Evolutionary conservation across 2,888 invertebrate species (phyloP).

Genomic region (Psylliodes chrysocephalus): DNA sequence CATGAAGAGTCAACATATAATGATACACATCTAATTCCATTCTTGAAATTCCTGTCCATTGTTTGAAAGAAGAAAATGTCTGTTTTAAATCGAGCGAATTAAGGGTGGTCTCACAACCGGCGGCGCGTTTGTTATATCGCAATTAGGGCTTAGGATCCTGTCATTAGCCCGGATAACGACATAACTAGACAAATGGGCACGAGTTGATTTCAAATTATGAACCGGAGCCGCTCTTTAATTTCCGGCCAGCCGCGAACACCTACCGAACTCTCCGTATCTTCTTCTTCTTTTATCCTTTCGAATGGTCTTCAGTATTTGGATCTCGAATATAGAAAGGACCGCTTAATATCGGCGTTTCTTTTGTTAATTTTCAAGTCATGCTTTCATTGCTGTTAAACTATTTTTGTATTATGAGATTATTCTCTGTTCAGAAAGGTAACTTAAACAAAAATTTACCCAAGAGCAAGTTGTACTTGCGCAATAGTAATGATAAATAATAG

Average conservation of each 20-base stretch:
- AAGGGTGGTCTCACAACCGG: conserved; percentile 60
- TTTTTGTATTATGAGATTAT: no score
- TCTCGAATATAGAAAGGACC: no score
- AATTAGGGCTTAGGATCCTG: conserved; percentile 59
- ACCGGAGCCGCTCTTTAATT: conserved; percentile 63
- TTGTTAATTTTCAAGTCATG: no score
- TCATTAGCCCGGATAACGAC: conserved; percentile 63
- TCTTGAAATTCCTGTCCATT: conserved; percentile 21
- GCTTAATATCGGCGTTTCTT: no score
- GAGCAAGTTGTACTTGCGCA: no score
- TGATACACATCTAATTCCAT: not conserved
- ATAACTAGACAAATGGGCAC: conserved; percentile 65
- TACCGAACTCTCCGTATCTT: conserved; percentile 45
- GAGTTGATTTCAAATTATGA: conserved; percentile 62
- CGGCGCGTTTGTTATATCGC: conserved; percentile 52
- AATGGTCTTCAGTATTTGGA: not conserved
- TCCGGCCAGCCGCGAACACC: conserved; percentile 57
- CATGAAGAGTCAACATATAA: not conserved
- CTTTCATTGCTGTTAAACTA: no score
- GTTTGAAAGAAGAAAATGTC: conserved; percentile 47
- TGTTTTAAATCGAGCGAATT: conserved; percentile 48
- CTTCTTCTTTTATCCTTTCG: not conserved
- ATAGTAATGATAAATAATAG: no score
- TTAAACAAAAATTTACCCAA: no score
- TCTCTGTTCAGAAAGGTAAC: no score